Percentiles rank a stretch among this genome's conserved stretches.
These are phyloP conservation scores for Acanthaster planci DNA, from an alignment of 35 echinoderm and acorn worm species.

Conservation along the genomic window DNA sequence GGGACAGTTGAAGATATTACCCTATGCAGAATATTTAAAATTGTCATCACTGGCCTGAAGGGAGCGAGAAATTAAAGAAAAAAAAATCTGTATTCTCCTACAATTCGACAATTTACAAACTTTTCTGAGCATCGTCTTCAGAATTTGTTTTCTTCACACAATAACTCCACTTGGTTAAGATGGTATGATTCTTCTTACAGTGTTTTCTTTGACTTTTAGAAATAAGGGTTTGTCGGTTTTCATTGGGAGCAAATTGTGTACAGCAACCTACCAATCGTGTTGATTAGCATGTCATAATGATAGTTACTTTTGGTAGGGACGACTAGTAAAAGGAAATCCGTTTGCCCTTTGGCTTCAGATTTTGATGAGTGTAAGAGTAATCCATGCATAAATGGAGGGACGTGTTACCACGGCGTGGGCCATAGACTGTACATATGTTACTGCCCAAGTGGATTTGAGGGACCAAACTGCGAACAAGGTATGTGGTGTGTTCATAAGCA, in stretches of 20 bases:
- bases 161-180: no score
- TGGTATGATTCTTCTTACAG: no score
- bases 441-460: conserved; percentile 48
- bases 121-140: no score
- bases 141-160: no score
- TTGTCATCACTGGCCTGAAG: neutral
- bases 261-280: no score
- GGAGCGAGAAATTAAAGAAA: neutral
- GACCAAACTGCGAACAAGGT: conserved; percentile 57
- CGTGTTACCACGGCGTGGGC: conserved; percentile 72
- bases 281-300: no score
- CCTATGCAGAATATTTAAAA: neutral
- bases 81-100: neutral
- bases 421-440: conserved; percentile 55
- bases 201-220: no score
- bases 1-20: neutral
- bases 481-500: no score
- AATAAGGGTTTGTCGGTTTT: no score
- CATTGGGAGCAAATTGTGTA: no score
- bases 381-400: conserved; percentile 67
- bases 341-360: conserved; percentile 46
- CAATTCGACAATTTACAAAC: no score
- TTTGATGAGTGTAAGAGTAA: conserved; percentile 74
- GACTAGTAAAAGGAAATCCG: no score
- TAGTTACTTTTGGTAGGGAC: neutral